These are phyloP conservation scores for Drosophila ironensis DNA, from an alignment of 1,140 invertebrate species.

Conservation along the genomic window DNA sequence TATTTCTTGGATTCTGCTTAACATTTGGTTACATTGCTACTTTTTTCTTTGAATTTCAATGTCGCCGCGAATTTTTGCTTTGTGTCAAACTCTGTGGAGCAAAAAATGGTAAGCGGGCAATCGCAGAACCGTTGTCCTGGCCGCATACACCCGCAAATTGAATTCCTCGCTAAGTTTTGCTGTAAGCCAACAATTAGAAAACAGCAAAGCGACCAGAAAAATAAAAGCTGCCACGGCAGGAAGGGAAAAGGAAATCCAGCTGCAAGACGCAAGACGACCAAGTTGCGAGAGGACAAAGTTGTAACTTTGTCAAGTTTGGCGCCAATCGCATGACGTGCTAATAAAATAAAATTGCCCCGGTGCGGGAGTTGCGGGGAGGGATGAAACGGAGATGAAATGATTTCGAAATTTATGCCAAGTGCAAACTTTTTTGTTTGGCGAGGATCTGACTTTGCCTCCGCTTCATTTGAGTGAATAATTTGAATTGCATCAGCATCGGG, in stretches of 20 bases:
- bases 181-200: conserved; percentile 80
- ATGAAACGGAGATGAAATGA: not conserved
- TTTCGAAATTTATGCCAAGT: conserved; percentile 72
- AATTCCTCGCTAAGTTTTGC: conserved; percentile 72
- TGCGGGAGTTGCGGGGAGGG: not conserved
- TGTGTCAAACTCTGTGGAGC: conserved; percentile 56
- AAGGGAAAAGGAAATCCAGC: conserved; percentile 13
- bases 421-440: conserved; percentile 75
- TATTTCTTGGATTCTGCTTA: conserved; percentile 22
- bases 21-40: conserved; percentile 28
- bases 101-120: conserved; percentile 31
- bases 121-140: conserved; percentile 8
- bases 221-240: conserved; percentile 6
- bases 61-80: conserved; percentile 79
- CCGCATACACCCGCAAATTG: conserved; percentile 57
- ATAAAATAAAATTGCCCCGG: conserved; percentile 70
- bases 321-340: conserved; percentile 78
- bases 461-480: conserved; percentile 80
- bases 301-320: conserved; percentile 77
- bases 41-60: conserved; percentile 56
- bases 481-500: conserved; percentile 64
- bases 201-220: conserved; percentile 71
- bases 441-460: conserved; percentile 19
- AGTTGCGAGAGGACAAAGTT: conserved; percentile 58
- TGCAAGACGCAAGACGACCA: conserved; percentile 12